Conservation (phyloP, 1,140 invertebrate genomes). For the Conus ventricosus region DNA sequence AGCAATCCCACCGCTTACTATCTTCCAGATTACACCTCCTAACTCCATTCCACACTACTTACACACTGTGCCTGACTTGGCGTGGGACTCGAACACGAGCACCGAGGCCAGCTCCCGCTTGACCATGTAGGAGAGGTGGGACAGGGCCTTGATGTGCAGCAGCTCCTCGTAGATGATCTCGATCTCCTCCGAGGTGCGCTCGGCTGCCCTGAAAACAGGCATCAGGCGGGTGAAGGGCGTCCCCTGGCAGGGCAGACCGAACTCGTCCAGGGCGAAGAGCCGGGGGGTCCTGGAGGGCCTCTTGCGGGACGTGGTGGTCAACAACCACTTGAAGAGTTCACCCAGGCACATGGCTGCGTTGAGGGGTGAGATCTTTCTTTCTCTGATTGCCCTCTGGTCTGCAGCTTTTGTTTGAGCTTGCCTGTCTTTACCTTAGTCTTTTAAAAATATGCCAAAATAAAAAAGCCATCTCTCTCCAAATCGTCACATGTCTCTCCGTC, state of each 20-base stretch:
- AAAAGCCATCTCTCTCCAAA: too few species aligned
- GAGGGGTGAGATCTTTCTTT: too few species aligned
- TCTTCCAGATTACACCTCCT: too few species aligned
- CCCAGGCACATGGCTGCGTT: not conserved
- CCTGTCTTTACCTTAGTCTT: too few species aligned
- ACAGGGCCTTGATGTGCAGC: slow-evolving; percentile 87
- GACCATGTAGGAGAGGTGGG: slow-evolving; percentile 88
- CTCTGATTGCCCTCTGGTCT: too few species aligned
- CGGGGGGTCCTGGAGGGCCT: not conserved
- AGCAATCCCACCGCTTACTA: too few species aligned
- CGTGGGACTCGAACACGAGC: slow-evolving; percentile 88
- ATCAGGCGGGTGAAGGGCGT: not conserved
- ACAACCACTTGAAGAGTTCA: not conserved
- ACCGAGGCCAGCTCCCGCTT: slow-evolving; percentile 88
- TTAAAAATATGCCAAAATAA: too few species aligned
- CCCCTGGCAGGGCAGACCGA: not conserved
- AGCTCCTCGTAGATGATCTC: slow-evolving; percentile 91
- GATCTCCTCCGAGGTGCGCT: slow-evolving; percentile 86
- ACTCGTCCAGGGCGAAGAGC: not conserved
- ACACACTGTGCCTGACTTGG: slow-evolving; percentile 86
- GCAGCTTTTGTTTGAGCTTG: too few species aligned
- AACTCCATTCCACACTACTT: slow-evolving; percentile 74
- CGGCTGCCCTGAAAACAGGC: slow-evolving; percentile 75
- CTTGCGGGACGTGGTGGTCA: not conserved
- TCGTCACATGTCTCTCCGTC: too few species aligned